Evolutionary conservation across 2,113 vertebrate species (phyloP), one percentile per base, ranked within the genome.

Genomic region (Hemichromis elongatus): DNA sequence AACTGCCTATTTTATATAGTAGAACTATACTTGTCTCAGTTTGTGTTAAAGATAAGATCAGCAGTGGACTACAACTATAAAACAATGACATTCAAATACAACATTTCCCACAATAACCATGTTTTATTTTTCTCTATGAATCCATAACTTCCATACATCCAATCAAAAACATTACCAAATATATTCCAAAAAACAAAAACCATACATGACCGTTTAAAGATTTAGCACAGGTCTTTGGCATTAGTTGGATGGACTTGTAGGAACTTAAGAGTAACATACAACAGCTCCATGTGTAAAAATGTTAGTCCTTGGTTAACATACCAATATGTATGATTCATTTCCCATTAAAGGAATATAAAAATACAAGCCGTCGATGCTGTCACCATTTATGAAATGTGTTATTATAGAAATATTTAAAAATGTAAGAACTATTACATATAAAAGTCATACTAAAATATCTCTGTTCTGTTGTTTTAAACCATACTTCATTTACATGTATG

Each of bases 361-460:
- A 86, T 81, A 81, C 28, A 81, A 47, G 13, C 18, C 53, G 30
- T 77, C 35, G 9, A 80, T 77, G 35, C 47, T 21, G 56, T 24
- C 33, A 70, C 88, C 42, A 80, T 90, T 55, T 66, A 82, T 88
- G 79, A 70, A 84, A 59, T 83, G 37, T 75, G 52, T 61, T 37
- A n/a, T 90, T 11, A 83, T 47, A 52, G 79, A 84, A 86, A 92
- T 88, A 89, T 89, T 89, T 88, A 28, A 88, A 75, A 50, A 45
- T 47, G 52, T 24, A 19, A 45, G 24, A 73, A 66, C 35, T 45
- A 70, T 24, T 77, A 89, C 89, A 78, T 30, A 6, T 54, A 88
- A 82, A 66, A 88, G 85, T 26, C 42, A 12, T 77, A 89, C 77
- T 56, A 83, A 53, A 85, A 83, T 54, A 90, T 81, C 57, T 45